Evolutionary conservation across 2,113 vertebrate genomes (phyloP), one percentile per base, ranked within the genome.

Genomic region (Muscicapa adusta): DNA sequence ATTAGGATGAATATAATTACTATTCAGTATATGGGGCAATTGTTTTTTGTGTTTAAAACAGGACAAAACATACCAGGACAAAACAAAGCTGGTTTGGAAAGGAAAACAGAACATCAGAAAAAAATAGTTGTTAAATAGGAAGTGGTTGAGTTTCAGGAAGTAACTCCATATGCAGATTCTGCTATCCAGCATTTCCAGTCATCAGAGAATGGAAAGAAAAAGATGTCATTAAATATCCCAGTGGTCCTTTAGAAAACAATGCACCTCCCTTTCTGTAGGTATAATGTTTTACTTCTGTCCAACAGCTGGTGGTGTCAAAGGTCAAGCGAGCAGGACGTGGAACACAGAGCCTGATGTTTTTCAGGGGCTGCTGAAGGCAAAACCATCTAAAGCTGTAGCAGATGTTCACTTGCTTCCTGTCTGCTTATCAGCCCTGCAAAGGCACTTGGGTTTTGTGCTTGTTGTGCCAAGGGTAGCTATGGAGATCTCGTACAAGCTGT

Each of bases 351-450:
- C 77, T 87, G 95, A 95, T 78, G 84, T 79, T 84, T 89, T 83
- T 87, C 85, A 48, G 82, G 15, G 4, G 79, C 70, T 8, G 74
- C 85, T 54, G 31, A 93, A 97, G 94, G 91, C 94, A 94, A 97
- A 97, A 90, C 82, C 96, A 77, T 67, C 88, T 91, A 76, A 96
- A 92, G 85, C 66, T 95, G 63, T 68, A 96, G 85, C 96, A 94
- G 89, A 96, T 91, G 96, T 94, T 96, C 76, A 12, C 73, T 95
- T 79, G 96, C 94, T 98, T 98, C 98, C 98, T 96, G 97, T 95
- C 80, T 89, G 91, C 96, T 97, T 97, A 98, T 98, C 97, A 81
- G 91, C 88, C 96, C 91, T n/a, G 45, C 89, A 95, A 96, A 97
- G 94, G 78, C 91, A 80, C 95, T 97, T 96, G 50, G 66, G 14